Conservation (phyloP, 2,888 invertebrate species). For the Thymelicus lineola region DNA sequence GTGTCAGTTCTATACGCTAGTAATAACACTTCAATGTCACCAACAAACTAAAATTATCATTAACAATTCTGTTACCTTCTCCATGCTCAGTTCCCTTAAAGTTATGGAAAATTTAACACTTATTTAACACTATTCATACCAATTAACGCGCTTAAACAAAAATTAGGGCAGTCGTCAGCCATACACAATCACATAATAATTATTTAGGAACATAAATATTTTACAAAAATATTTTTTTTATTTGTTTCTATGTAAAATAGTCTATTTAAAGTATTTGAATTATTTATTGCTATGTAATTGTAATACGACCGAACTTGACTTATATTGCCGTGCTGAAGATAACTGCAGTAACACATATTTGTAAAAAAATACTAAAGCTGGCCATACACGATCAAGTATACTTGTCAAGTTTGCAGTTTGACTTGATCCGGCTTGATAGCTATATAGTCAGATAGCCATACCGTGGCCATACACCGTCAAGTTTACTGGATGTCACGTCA, state of each 20-base stretch:
- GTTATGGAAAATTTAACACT: constrained; percentile 19
- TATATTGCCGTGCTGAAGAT: not conserved
- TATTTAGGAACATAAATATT: constrained; percentile 70
- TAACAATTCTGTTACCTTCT: constrained; percentile 20
- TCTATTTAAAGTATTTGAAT: constrained; percentile 43
- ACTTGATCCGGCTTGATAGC: no score
- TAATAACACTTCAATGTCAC: no score
- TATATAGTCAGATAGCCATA: no score
- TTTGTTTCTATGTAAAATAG: constrained; percentile 63
- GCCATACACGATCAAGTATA: no score
- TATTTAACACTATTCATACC: constrained; percentile 20
- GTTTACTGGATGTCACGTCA: no score
- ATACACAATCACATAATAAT: constrained; percentile 56
- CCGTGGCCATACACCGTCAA: no score
- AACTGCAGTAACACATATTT: not conserved
- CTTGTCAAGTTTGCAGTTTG: no score
- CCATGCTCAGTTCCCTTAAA: constrained; percentile 36
- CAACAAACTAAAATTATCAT: constrained; percentile 12
- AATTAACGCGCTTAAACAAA: constrained; percentile 38
- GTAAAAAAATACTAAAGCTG: no score
- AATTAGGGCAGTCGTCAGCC: constrained; percentile 46
- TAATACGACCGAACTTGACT: constrained; percentile 23
- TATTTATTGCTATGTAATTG: constrained; percentile 35
- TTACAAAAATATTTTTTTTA: constrained; percentile 69
- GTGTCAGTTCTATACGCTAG: no score